A percentile compares a stretch with the other conserved stretches of the same genome.
These are phyloP conservation scores for Circaetus gallicus DNA, from an alignment of 2,113 vertebrate genomes.

Conservation along the genomic window DNA sequence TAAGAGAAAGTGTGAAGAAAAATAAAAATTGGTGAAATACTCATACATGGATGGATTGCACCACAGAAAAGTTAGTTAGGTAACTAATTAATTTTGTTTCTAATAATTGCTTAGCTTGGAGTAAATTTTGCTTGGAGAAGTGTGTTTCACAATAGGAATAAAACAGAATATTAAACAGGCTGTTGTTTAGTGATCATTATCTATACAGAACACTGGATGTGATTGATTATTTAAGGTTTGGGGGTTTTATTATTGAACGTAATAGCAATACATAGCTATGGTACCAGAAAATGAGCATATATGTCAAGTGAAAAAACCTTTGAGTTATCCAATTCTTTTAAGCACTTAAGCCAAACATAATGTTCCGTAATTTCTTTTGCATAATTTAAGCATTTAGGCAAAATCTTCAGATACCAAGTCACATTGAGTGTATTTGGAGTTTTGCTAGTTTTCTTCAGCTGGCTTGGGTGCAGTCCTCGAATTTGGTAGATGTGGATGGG, in stretches of 20 bases:
- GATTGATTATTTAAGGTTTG: neutral
- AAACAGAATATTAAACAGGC: neutral
- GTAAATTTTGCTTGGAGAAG: neutral
- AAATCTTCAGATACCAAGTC: neutral
- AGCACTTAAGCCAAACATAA: neutral
- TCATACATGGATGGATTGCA: neutral
- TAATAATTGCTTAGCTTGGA: neutral
- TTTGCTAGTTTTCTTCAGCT: neutral
- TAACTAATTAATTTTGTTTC: neutral
- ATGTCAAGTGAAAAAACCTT: neutral
- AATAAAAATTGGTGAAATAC: neutral
- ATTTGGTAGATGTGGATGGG: neutral
- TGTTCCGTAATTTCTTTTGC: neutral
- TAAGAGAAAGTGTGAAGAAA: neutral
- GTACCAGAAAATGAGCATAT: neutral
- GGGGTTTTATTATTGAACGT: neutral
- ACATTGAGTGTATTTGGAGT: neutral
- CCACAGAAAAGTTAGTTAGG: neutral
- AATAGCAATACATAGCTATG: neutral
- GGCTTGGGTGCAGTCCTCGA: neutral
- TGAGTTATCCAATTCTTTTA: neutral
- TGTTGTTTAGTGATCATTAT: neutral
- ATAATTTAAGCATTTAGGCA: neutral
- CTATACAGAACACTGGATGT: neutral
- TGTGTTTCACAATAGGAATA: neutral